Percentiles rank a stretch among this genome's conserved stretches.
Evolutionary conservation across 2,113 vertebrate species (phyloP).

Genomic region (Carassius gibelio): DNA sequence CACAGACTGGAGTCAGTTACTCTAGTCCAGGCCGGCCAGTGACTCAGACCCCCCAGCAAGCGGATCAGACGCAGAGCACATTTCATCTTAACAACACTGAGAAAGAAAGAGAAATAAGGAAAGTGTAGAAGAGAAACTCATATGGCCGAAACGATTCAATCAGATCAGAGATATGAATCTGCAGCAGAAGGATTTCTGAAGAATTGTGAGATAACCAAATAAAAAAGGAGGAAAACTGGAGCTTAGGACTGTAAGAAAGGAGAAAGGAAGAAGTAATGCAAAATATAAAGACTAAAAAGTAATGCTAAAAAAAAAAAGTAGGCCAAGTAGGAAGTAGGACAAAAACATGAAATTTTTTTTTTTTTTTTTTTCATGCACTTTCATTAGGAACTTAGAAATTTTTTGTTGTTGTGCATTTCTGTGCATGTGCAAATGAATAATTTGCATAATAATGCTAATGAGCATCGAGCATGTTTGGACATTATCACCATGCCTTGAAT

Average conservation of each 20-base stretch:
- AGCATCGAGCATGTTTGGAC: not conserved
- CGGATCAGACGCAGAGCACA: not conserved
- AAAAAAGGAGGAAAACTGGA: not conserved
- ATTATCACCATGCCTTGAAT: slow-evolving; percentile 6
- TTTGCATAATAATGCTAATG: not conserved
- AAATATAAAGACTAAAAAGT: not conserved
- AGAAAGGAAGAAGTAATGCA: not conserved
- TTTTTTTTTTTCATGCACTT: not conserved
- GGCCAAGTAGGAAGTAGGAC: not conserved
- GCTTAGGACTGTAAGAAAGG: not conserved
- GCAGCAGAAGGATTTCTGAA: not conserved
- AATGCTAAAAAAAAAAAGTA: not conserved
- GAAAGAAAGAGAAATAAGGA: not conserved
- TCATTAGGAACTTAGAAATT: not conserved
- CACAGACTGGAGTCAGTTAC: slow-evolving; percentile 16
- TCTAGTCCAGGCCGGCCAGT: slow-evolving; percentile 7
- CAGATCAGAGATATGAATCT: not conserved
- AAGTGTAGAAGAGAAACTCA: not conserved
- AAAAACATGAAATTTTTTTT: not conserved
- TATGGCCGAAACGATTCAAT: not conserved
- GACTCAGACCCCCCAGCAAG: slow-evolving; percentile 23
- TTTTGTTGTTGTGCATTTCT: not conserved
- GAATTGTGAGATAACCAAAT: not conserved
- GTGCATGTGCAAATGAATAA: not conserved
- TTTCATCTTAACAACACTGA: not conserved